Evolutionary conservation across 2,113 vertebrate genomes (phyloP).

Genomic region (Mohoua ochrocephala): DNA sequence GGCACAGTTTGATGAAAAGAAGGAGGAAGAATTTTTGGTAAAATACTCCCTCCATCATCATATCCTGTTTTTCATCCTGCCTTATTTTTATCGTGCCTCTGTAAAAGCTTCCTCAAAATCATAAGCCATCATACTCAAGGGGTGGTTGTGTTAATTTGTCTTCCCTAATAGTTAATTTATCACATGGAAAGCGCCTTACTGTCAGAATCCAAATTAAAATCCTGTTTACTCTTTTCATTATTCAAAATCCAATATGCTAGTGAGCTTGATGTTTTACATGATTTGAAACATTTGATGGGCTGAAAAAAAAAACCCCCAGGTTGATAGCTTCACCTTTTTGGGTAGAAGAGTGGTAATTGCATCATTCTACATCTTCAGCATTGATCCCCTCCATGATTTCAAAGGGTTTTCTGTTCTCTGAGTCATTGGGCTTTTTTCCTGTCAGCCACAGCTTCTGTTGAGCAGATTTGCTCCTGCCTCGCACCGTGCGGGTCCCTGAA

Average conservation of each 20-base stretch:
- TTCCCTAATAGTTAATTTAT: slow-evolving; percentile 45
- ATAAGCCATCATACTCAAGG: slow-evolving; percentile 10
- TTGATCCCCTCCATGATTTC: neutral
- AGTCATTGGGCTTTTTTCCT: neutral
- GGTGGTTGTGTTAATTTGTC: slow-evolving; percentile 19
- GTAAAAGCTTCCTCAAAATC: slow-evolving; percentile 31
- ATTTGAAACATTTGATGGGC: neutral
- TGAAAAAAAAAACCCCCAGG: neutral
- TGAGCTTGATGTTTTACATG: neutral
- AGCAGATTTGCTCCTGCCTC: neutral
- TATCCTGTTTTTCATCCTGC: neutral
- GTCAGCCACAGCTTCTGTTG: neutral
- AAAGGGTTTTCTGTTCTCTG: neutral
- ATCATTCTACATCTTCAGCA: neutral
- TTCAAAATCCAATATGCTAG: slow-evolving; percentile 34
- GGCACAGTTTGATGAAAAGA: neutral
- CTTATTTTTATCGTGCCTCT: slow-evolving; percentile 22
- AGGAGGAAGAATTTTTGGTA: neutral
- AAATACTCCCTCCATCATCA: neutral
- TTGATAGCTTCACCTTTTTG: slow-evolving; percentile 1
- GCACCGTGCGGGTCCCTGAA: neutral
- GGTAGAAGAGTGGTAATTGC: neutral
- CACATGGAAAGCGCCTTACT: slow-evolving; percentile 15
- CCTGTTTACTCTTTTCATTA: slow-evolving; percentile 50
- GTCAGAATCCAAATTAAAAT: slow-evolving; percentile 54